A percentile compares a stretch with the other conserved stretches of the same genome.
Evolutionary conservation across 2,797 vertebrate genomes (phyloP).

Genomic region (Staurois parvus): DNA sequence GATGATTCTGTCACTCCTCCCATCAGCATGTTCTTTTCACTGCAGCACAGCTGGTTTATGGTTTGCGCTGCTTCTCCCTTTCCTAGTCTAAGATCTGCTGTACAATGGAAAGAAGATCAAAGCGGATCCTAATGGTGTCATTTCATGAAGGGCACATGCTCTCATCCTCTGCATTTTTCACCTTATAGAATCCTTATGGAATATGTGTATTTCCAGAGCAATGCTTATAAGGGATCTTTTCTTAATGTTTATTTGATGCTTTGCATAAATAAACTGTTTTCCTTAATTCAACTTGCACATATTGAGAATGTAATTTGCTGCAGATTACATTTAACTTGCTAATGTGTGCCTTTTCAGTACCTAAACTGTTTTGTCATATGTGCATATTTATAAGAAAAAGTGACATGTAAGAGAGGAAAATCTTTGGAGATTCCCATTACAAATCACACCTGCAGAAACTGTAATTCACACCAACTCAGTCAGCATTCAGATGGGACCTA

Average conservation of each 20-base stretch:
- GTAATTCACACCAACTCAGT: background rate
- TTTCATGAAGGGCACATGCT: too few relatives aligned
- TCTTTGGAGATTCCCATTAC: slow-evolving; percentile 52
- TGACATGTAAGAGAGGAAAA: slow-evolving; percentile 30
- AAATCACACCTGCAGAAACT: slow-evolving; percentile 26
- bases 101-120: too few relatives aligned
- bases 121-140: too few relatives aligned
- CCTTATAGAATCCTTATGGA: too few relatives aligned
- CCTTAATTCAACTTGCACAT: background rate
- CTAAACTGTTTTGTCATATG: background rate
- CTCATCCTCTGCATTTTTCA: too few relatives aligned
- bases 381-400: slow-evolving; percentile 16
- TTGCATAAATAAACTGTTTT: slow-evolving; percentile 11
- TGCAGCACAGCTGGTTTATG: too few relatives aligned
- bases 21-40: too few relatives aligned
- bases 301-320: background rate
- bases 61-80: too few relatives aligned
- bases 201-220: too few relatives aligned
- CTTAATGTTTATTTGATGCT: background rate
- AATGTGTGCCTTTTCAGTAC: background rate
- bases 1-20: too few relatives aligned
- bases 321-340: slow-evolving; percentile 38
- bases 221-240: too few relatives aligned
- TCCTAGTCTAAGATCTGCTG: too few relatives aligned
- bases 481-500: background rate